phyloP scores from a whole-genome alignment of 2,888 invertebrate species.

The Napeogenes inachia region DNA sequence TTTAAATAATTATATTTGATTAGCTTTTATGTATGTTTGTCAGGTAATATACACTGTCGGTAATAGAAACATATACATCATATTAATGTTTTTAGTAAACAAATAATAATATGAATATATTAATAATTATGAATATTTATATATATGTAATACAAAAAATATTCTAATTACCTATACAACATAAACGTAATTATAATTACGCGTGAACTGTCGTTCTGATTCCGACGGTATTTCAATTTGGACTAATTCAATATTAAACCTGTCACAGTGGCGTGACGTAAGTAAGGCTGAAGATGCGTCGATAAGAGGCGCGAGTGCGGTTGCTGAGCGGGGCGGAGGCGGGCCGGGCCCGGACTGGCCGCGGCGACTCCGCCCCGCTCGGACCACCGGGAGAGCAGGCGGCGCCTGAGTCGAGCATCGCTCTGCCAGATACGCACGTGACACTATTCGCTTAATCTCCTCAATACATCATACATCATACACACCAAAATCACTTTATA shows the following conservation, averaged over 20 bases:
- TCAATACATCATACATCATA: slow-evolving; percentile 35
- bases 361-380: slow-evolving; percentile 72
- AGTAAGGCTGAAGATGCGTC: slow-evolving; percentile 70
- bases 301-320: slow-evolving; percentile 58
- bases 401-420: slow-evolving; percentile 44
- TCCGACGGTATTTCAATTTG: too few relatives aligned
- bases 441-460: slow-evolving; percentile 53
- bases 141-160: too few relatives aligned
- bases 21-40: too few relatives aligned
- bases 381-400: slow-evolving; percentile 78
- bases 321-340: slow-evolving; percentile 42
- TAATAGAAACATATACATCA: too few relatives aligned
- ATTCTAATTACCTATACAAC: too few relatives aligned
- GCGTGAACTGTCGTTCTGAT: too few relatives aligned
- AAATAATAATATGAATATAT: too few relatives aligned
- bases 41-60: too few relatives aligned
- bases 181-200: too few relatives aligned
- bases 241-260: slow-evolving; percentile 30
- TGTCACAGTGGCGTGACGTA: slow-evolving; percentile 53
- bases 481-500: slow-evolving; percentile 6
- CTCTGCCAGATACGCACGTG: slow-evolving; percentile 40
- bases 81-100: too few relatives aligned
- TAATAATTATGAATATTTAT: too few relatives aligned
- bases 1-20: too few relatives aligned
- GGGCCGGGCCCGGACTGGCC: slow-evolving; percentile 63